Conservation (phyloP, 2,888 invertebrate species). For the Dione juno region DNA sequence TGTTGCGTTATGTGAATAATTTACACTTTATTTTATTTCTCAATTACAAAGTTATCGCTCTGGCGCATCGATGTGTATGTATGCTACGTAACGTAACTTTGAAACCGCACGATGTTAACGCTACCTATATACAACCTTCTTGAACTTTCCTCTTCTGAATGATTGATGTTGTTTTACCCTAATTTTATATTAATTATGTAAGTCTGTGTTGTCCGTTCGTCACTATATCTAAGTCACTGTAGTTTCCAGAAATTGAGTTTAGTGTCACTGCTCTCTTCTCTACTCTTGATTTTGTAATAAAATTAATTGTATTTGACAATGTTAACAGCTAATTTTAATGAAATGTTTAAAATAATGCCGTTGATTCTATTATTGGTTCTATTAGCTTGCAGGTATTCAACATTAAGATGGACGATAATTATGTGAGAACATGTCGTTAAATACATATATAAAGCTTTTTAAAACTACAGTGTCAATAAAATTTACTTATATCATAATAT, state of each 20-base stretch:
- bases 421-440: too few species aligned
- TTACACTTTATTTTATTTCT: too few species aligned
- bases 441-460: background rate
- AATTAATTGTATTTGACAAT: background rate
- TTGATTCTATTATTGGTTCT: too few species aligned
- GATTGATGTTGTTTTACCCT: slow-evolving; percentile 5
- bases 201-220: background rate
- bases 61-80: slow-evolving; percentile 4
- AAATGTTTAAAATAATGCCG: background rate
- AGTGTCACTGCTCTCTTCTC: background rate
- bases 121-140: slow-evolving; percentile 4
- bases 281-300: background rate
- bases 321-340: background rate
- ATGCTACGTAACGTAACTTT: slow-evolving; percentile 8
- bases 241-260: background rate
- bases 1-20: too few species aligned
- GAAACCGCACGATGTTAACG: slow-evolving; percentile 28
- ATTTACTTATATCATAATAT: background rate
- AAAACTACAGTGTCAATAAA: background rate
- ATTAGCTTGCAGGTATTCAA: too few species aligned
- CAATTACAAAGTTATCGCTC: background rate
- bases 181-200: background rate
- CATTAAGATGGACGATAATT: too few species aligned
- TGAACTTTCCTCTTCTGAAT: slow-evolving; percentile 16
- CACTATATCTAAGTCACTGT: background rate